These are phyloP conservation scores for Cyanoramphus novaezelandiae DNA, from an alignment of 2,113 vertebrate genomes.

Conservation along the genomic window DNA sequence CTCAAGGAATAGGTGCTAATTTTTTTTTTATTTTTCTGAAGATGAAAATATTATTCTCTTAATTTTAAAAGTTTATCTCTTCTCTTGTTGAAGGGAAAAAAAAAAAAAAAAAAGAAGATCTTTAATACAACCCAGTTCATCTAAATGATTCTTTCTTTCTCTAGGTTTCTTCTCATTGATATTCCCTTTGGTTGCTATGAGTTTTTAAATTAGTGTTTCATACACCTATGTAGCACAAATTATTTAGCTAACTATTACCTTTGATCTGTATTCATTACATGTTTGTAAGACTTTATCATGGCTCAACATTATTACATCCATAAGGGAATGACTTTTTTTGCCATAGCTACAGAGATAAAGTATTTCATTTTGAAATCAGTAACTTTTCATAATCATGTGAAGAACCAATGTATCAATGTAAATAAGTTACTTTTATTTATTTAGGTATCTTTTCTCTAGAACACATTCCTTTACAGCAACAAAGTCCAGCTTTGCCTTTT, in stretches of 20 bases:
- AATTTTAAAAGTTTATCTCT: slow-evolving; percentile 60
- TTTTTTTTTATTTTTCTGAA: slow-evolving; percentile 68
- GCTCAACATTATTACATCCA: slow-evolving; percentile 34
- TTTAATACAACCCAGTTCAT: slow-evolving; percentile 68
- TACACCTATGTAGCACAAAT: slow-evolving; percentile 36
- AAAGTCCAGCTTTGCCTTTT: background rate
- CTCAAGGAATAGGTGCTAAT: slow-evolving; percentile 54
- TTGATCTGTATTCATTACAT: slow-evolving; percentile 64
- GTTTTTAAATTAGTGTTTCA: slow-evolving; percentile 67
- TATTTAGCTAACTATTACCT: slow-evolving; percentile 68
- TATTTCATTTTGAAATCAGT: slow-evolving; percentile 49
- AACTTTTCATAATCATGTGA: slow-evolving; percentile 25
- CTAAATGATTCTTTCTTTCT: slow-evolving; percentile 64
- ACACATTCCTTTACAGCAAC: background rate
- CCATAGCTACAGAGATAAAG: slow-evolving; percentile 8
- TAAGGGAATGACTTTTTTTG: slow-evolving; percentile 42
- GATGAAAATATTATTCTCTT: slow-evolving; percentile 64
- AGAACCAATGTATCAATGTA: background rate
- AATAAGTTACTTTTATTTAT: slow-evolving; percentile 35
- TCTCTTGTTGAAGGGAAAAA: background rate
- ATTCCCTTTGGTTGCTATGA: slow-evolving; percentile 53
- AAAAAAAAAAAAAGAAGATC: background rate
- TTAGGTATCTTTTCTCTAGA: background rate
- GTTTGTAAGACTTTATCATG: slow-evolving; percentile 48
- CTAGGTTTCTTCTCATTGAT: slow-evolving; percentile 67